A percentile compares a stretch with the other conserved stretches of the same genome.
Conservation (phyloP, 2,888 invertebrate genomes). For the Hybos culiciformis region DNA sequence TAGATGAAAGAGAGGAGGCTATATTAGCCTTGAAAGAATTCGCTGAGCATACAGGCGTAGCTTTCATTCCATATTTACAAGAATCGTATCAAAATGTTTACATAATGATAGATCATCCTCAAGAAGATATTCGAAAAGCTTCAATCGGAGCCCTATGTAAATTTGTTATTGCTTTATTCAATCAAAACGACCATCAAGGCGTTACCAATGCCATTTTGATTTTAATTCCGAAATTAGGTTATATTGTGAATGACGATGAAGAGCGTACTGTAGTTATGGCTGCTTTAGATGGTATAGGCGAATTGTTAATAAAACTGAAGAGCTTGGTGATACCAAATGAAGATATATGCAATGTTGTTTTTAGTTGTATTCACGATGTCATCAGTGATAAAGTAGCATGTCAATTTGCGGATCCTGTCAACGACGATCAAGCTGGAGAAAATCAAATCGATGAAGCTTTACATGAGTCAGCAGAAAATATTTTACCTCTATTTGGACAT, state of each 20-base stretch:
- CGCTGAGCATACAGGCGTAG: constrained; percentile 47
- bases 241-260: constrained; percentile 43
- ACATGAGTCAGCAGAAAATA: constrained; percentile 60
- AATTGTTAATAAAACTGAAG: constrained; percentile 49
- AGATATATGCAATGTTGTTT: constrained; percentile 50
- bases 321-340: constrained; percentile 43
- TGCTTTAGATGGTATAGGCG: constrained; percentile 48
- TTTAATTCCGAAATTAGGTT: constrained; percentile 53
- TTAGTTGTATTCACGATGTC: constrained; percentile 51
- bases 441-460: constrained; percentile 62
- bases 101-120: constrained; percentile 54
- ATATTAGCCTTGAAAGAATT: constrained; percentile 57
- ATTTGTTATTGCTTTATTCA: constrained; percentile 47
- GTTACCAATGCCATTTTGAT: constrained; percentile 44
- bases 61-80: constrained; percentile 56
- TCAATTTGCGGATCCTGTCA: constrained; percentile 39
- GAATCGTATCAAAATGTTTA: constrained; percentile 53
- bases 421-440: constrained; percentile 42
- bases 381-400: constrained; percentile 47
- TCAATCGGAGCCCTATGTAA: constrained; percentile 51
- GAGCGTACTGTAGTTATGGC: constrained; percentile 49
- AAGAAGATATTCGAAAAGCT: constrained; percentile 53
- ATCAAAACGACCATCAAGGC: constrained; percentile 43
- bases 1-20: constrained; percentile 69
- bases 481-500: constrained; percentile 54